Percentiles rank a stretch among this genome's conserved stretches.
Conservation (phyloP, 2,888 invertebrate species). For the Caenorhabditis sulstoni region DNA sequence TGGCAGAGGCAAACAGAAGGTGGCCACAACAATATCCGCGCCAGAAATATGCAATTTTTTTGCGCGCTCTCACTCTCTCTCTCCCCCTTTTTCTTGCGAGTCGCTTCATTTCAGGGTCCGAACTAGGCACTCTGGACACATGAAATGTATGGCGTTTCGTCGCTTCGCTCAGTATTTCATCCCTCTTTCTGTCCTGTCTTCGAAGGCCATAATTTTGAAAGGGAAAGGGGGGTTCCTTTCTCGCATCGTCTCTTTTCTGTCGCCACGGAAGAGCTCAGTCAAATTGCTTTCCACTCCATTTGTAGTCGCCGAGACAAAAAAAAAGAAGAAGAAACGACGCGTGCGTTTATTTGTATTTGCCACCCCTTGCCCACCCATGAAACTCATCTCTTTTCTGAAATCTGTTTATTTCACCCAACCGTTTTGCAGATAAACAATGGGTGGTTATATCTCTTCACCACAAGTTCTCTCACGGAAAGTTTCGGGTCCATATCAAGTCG, state of each 20-base stretch:
- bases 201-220: constrained; percentile 26
- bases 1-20: constrained; percentile 41
- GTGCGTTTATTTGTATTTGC: constrained; percentile 7
- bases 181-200: constrained; percentile 5
- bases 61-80: constrained; percentile 14
- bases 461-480: constrained; percentile 56
- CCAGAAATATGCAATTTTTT: constrained; percentile 20
- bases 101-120: not conserved
- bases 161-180: constrained; percentile 19
- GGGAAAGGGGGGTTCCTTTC: constrained; percentile 4
- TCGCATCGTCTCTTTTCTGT: constrained; percentile 11
- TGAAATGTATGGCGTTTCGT: not conserved
- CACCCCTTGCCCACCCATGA: not conserved
- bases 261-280: constrained; percentile 21
- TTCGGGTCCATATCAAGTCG: constrained; percentile 81
- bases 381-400: not conserved
- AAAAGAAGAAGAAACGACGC: not conserved
- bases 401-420: not conserved
- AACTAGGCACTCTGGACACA: not conserved
- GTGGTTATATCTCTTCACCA: constrained; percentile 60
- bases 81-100: not conserved
- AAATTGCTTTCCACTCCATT: constrained; percentile 34
- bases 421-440: constrained; percentile 57
- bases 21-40: constrained; percentile 12
- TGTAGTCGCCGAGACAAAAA: constrained; percentile 3